These are phyloP conservation scores for Dipodomys spectabilis DNA, from an alignment of 2,113 vertebrate species.

Conservation along the genomic window DNA sequence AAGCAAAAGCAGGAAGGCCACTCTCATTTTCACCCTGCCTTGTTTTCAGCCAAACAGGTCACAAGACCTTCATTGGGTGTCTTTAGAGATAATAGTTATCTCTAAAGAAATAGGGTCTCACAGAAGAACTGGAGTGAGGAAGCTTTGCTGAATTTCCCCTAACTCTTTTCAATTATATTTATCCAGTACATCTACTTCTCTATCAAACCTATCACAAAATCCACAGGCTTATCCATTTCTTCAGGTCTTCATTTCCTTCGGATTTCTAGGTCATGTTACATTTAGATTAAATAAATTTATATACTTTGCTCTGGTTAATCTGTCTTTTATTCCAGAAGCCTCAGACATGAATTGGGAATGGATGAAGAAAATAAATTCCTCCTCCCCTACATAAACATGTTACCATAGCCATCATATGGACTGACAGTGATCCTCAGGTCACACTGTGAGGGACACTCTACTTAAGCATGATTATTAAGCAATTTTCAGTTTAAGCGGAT, in stretches of 20 bases:
- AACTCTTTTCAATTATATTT: not conserved
- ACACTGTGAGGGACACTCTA: not conserved
- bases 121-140: not conserved
- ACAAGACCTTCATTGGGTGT: not conserved
- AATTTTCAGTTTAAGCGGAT: not conserved
- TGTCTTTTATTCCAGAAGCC: no score
- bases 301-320: not conserved
- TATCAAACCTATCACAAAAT: not conserved
- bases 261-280: not conserved
- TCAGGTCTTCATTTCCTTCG: not conserved
- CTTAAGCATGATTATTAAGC: not conserved
- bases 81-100: not conserved
- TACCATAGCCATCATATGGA: not conserved
- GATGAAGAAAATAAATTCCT: not conserved
- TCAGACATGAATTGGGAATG: not conserved
- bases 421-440: no score
- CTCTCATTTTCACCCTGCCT: not conserved
- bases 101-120: not conserved
- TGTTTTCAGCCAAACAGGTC: not conserved
- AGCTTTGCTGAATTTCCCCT: no score
- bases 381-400: no score
- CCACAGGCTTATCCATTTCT: not conserved
- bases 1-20: not conserved
- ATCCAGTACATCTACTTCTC: not conserved
- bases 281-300: no score